Evolutionary conservation across 23 tunicate genomes (phyloP), one percentile per base, ranked within the genome.

Genomic region (Trididemnum clinides): DNA sequence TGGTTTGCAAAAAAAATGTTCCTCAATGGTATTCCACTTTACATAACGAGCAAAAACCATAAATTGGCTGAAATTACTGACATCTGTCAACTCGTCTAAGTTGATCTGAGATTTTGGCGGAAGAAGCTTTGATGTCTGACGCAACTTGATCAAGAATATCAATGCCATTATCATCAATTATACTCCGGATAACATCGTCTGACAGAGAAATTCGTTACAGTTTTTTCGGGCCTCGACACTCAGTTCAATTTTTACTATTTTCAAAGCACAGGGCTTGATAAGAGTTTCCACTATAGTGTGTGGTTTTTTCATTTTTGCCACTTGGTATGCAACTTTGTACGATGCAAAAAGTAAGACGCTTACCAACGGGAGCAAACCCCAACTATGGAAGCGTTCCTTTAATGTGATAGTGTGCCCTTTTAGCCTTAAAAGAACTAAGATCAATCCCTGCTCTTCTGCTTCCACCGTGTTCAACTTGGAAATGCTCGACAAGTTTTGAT

Each of bases 331-430:
- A 15, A 74, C 81, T 74, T 74, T 74, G 81, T 74, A 35, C 25
- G 81, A 74, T 34, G 81, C 81, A 74, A 74, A 36, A 32, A 74
- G 81, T 36, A n/a, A 74, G 81, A n/a, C 58, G 81, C 5, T 74
- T 74, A 38, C 37, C 81, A 20, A 36, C 26, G 39, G 81, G 81
- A 32, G 44, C 81, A 36, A 74, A 74, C 81, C 81, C 81, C 30
- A 74, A 32, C 81, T 38, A 35, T 74, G 81, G 81, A 74, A 35
- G 81, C n/a, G 58, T 35, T 35, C 81, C 81, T 32, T 36, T n/a
- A n/a, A n/a, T n/a, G n/a, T n/a, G n/a, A n/a, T n/a, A n/a, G n/a
- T n/a, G n/a, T n/a, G n/a, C n/a, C n/a, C n/a, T n/a, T n/a, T n/a
- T n/a, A n/a, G n/a, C n/a, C n/a, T n/a, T n/a, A n/a, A n/a, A n/a